Evolutionary conservation across 2,888 invertebrate species (phyloP).

Genomic region (Polydrusus pterygomalis): DNA sequence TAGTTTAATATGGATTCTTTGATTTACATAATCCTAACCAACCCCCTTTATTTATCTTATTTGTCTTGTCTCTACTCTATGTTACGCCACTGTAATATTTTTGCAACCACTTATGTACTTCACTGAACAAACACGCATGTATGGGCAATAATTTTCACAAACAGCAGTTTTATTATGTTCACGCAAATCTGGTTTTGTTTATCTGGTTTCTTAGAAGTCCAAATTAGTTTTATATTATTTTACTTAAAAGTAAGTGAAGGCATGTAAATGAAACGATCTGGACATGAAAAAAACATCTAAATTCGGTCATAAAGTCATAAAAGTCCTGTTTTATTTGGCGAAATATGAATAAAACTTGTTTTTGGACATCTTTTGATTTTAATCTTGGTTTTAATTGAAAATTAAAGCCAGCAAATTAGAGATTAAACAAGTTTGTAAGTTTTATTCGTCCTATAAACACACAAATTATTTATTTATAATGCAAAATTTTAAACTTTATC

Average conservation of each 20-base stretch:
- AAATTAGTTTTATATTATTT: constrained; percentile 16
- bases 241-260: not conserved
- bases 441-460: too few species aligned
- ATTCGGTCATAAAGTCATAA: constrained; percentile 9
- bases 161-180: constrained; percentile 41
- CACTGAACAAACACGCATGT: constrained; percentile 36
- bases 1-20: too few species aligned
- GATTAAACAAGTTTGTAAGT: too few species aligned
- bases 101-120: constrained; percentile 4
- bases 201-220: constrained; percentile 39
- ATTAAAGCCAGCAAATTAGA: not conserved
- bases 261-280: not conserved
- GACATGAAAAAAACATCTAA: constrained; percentile 9
- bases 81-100: too few species aligned
- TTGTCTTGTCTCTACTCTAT: too few species aligned
- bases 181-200: constrained; percentile 48
- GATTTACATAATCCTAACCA: too few species aligned
- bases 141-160: constrained; percentile 19
- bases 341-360: constrained; percentile 20
- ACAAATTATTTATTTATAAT: too few species aligned
- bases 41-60: too few species aligned
- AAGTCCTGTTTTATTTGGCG: not conserved
- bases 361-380: not conserved
- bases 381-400: constrained; percentile 19
- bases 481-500: too few species aligned